These are phyloP conservation scores for Arion vulgaris DNA, from an alignment of 1,140 invertebrate species.

Conservation along the genomic window DNA sequence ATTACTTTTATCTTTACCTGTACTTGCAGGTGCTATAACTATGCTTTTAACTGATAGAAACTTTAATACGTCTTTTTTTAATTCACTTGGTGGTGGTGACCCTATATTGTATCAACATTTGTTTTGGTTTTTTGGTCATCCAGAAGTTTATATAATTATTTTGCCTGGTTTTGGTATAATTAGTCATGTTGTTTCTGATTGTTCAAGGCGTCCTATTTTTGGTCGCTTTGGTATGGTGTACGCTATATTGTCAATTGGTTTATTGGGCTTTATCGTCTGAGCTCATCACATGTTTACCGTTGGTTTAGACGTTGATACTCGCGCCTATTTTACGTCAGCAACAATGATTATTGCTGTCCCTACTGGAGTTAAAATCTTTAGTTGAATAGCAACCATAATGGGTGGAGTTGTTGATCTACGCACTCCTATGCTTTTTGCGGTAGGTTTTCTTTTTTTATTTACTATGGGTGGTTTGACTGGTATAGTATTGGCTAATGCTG, in stretches of 20 bases:
- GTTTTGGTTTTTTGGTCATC: conserved; percentile 84
- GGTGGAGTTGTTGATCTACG: conserved; percentile 74
- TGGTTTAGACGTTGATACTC: conserved; percentile 82
- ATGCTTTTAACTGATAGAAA: conserved; percentile 82
- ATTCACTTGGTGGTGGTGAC: conserved; percentile 79
- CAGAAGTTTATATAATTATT: conserved; percentile 84
- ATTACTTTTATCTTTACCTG: conserved; percentile 79
- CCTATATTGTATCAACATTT: conserved; percentile 84
- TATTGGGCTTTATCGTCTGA: conserved; percentile 71
- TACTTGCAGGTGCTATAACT: conserved; percentile 82
- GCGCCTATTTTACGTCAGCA: conserved; percentile 82
- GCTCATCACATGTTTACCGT: conserved; percentile 76
- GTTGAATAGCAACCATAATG: conserved; percentile 70
- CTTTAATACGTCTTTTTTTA: conserved; percentile 82
- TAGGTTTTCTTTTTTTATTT: conserved; percentile 83
- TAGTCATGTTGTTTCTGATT: conserved; percentile 46
- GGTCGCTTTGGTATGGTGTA: conserved; percentile 63
- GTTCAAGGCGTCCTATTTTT: conserved; percentile 46
- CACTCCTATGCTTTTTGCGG: conserved; percentile 76
- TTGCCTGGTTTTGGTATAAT: conserved; percentile 73
- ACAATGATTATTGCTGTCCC: conserved; percentile 80
- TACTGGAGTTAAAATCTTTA: conserved; percentile 79
- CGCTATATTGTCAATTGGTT: conserved; percentile 69
- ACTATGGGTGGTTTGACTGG: conserved; percentile 74
- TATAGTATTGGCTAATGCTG: conserved; percentile 80